A percentile compares a stretch with the other conserved stretches of the same genome.
Conservation (phyloP, 2,888 invertebrate species). For the Philereme transversata region DNA sequence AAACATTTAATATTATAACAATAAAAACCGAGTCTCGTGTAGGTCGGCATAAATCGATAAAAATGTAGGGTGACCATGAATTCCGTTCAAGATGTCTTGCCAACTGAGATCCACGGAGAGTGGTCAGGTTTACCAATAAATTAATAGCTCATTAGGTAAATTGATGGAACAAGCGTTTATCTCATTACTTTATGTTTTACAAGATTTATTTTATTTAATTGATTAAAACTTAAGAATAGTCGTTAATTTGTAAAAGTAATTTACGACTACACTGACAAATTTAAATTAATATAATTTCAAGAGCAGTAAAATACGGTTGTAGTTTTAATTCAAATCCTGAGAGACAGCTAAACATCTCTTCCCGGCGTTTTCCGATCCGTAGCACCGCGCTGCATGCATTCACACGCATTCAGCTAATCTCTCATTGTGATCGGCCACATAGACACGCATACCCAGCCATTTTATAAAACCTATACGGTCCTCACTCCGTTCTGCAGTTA, state of each 20-base stretch:
- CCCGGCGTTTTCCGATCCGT: conserved; percentile 73
- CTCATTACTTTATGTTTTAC: conserved; percentile 14
- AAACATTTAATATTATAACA: conserved; percentile 27
- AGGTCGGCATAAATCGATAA: conserved; percentile 27
- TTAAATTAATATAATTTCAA: background rate
- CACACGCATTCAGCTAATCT: conserved; percentile 82
- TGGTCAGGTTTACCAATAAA: conserved; percentile 20
- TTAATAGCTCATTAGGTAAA: conserved; percentile 27
- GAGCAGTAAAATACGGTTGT: background rate
- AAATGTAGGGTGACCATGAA: conserved; percentile 32
- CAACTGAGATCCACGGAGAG: conserved; percentile 14
- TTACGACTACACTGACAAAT: conserved; percentile 1
- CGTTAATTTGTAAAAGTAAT: conserved; percentile 9
- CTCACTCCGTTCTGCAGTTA: conserved; percentile 72
- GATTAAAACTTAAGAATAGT: conserved; percentile 9
- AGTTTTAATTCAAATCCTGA: conserved; percentile 13
- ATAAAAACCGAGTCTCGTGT: conserved; percentile 31
- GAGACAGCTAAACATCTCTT: conserved; percentile 39
- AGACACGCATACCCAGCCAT: conserved; percentile 75
- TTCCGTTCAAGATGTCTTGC: conserved; percentile 10
- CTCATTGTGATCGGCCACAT: conserved; percentile 76
- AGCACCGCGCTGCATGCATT: conserved; percentile 73
- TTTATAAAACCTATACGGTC: conserved; percentile 76
- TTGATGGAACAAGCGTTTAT: conserved; percentile 19
- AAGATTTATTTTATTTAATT: conserved; percentile 18